Base-by-base conservation (phyloP, 1,140 invertebrate species). In the Euwallacea fornicatus region DNA sequence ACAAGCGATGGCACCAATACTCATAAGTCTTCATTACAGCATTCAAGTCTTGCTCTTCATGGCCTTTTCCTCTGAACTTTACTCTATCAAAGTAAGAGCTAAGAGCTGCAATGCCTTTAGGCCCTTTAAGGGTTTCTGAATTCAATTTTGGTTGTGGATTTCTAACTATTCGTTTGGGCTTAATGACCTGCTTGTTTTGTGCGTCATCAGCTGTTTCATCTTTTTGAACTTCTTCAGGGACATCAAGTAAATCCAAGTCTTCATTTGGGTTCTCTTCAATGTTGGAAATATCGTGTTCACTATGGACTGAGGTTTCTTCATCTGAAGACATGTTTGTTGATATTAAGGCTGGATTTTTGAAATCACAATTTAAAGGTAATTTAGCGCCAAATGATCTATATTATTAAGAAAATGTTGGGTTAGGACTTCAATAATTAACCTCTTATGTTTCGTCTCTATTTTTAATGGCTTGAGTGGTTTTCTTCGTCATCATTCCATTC, bases 1-100 rank as follows among this genome's bases (percentile, higher is more conserved):
- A 97, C 54, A 98, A 79, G 69, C 95, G 85, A 80, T 97, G 94
- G 2, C 89, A 90, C 96, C 96, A 98, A 77, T 97, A 95, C 77
- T 98, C 93, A 62, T 97, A 78, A 74, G 88, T 90, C 50, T 90
- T 89, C 83, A 98, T 86, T 0, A 97, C 82, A 58, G 87, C 79
- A 78, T 93, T 87, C 11, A 98, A 83, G 84, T 98, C 95, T 73
- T 90, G 82, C 70, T 88, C 88, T 83, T 97, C 95, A 81, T 92
- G 83, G 0, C 93, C 92, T 84, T 92, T 82, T 59, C 94, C 95
- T 81, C 89, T 87, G 77, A 92, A 94, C 81, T 93, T 91, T 56
- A 95, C 89, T 77, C 91, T 87, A 77, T 92, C 88, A 76, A 95
- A 96, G 78, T 91, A 86, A 6, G 90, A 86, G 67, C 91, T 89